Conservation (phyloP, 2,113 vertebrate genomes). For the Callocephalon fimbriatum region DNA sequence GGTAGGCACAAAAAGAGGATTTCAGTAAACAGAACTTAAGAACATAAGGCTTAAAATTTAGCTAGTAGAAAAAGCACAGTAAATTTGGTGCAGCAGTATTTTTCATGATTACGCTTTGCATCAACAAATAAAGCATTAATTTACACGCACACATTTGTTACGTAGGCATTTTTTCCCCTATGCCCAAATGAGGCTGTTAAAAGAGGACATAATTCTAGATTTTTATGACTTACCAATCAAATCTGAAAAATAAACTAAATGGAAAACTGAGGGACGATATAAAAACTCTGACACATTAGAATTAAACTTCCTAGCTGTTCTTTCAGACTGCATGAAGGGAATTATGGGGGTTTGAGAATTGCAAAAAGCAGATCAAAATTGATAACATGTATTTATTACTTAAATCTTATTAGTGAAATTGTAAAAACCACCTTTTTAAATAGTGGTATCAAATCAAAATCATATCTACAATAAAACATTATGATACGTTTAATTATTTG, state of each 20-base stretch:
- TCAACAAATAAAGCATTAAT: constrained; percentile 34
- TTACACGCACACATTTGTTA: not conserved
- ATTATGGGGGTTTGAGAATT: not conserved
- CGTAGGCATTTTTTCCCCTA: not conserved
- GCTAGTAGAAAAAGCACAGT: not conserved
- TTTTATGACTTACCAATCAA: constrained; percentile 9
- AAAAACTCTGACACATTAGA: not conserved
- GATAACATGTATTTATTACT: not conserved
- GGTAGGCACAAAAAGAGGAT: constrained; percentile 40
- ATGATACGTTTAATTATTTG: not conserved
- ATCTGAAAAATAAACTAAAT: constrained; percentile 2
- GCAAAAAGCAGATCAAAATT: not conserved
- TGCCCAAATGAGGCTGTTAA: not conserved
- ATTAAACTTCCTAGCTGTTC: not conserved
- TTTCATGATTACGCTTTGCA: constrained; percentile 17
- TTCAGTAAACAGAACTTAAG: constrained; percentile 32
- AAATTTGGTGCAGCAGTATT: not conserved
- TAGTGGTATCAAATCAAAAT: not conserved
- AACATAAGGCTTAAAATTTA: constrained; percentile 35
- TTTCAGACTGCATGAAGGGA: not conserved
- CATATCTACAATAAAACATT: not conserved
- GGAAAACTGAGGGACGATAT: not conserved
- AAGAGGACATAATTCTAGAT: not conserved
- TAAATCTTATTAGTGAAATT: not conserved
- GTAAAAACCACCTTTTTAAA: not conserved